These are phyloP conservation scores for Xestia rhomboidea DNA, from an alignment of 2,888 invertebrate genomes.

Conservation along the genomic window DNA sequence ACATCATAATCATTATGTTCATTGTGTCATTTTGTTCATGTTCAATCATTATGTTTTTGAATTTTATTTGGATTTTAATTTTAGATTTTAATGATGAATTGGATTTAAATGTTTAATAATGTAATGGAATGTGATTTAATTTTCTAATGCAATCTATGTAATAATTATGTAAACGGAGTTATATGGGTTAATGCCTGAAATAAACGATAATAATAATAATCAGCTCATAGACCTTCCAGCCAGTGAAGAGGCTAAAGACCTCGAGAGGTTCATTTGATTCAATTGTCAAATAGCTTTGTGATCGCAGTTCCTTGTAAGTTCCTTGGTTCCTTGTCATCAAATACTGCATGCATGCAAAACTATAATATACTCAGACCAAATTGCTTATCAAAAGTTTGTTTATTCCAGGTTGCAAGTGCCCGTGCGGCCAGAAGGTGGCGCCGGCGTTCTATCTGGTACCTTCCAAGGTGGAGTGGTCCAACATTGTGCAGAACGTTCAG, in stretches of 20 bases:
- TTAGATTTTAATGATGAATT: too few relatives aligned
- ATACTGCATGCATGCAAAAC: not conserved
- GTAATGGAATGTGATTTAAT: too few relatives aligned
- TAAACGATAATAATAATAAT: too few relatives aligned
- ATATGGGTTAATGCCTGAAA: too few relatives aligned
- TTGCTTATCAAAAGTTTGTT: slow-evolving; percentile 5
- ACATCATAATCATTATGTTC: too few relatives aligned
- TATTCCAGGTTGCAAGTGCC: slow-evolving; percentile 94
- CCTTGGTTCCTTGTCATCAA: not conserved
- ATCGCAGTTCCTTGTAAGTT: not conserved
- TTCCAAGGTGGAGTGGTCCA: slow-evolving; percentile 97
- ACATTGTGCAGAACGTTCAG: slow-evolving; percentile 96
- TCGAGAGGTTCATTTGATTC: not conserved
- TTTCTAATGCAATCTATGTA: too few relatives aligned
- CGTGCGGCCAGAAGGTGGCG: slow-evolving; percentile 96
- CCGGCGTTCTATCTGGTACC: slow-evolving; percentile 98
- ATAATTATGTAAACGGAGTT: too few relatives aligned
- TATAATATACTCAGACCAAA: not conserved
- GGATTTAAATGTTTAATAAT: too few relatives aligned
- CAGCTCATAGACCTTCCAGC: not conserved
- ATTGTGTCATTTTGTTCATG: too few relatives aligned
- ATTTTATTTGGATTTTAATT: too few relatives aligned
- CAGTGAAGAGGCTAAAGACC: too few relatives aligned
- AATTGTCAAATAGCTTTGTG: not conserved
- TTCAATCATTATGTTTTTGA: too few relatives aligned